phyloP scores from a whole-genome alignment of 2,888 invertebrate species.

The Callyntrura sp. region DNA sequence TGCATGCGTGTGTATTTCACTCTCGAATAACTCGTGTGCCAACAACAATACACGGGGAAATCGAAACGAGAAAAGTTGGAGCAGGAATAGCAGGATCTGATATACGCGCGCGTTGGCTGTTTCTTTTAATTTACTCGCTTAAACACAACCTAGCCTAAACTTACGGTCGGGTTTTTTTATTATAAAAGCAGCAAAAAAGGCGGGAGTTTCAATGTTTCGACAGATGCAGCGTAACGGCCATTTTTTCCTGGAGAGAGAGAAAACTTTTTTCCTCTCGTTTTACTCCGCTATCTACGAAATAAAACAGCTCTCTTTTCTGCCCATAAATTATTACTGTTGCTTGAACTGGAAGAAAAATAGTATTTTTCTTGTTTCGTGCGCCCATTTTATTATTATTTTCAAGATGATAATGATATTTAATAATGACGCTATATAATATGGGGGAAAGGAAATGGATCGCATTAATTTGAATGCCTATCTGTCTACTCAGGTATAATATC shows the following conservation, averaged over 20 bases:
- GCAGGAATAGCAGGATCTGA: background rate
- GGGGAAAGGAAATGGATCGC: slow-evolving; percentile 18
- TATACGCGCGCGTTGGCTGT: too few species aligned
- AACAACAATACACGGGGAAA: slow-evolving; percentile 4
- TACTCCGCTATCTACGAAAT: background rate
- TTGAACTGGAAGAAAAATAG: slow-evolving; percentile 5
- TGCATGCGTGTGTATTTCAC: too few species aligned
- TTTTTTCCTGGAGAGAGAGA: background rate
- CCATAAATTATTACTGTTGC: background rate
- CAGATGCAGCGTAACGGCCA: background rate
- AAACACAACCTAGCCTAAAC: background rate
- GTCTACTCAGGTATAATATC: background rate
- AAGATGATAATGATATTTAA: slow-evolving; percentile 28
- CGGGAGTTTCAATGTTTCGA: background rate
- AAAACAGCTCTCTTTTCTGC: background rate
- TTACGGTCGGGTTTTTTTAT: too few species aligned
- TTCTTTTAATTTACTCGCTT: background rate
- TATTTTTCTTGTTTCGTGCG: slow-evolving; percentile 8
- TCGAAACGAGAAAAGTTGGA: slow-evolving; percentile 29
- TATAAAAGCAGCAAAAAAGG: too few species aligned
- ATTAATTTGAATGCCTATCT: slow-evolving; percentile 25
- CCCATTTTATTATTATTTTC: slow-evolving; percentile 2
- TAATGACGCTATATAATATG: background rate
- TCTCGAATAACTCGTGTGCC: background rate
- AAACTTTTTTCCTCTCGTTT: background rate